Evolutionary conservation across 2,888 invertebrate genomes (phyloP).

Genomic region (Atrina japonica): DNA sequence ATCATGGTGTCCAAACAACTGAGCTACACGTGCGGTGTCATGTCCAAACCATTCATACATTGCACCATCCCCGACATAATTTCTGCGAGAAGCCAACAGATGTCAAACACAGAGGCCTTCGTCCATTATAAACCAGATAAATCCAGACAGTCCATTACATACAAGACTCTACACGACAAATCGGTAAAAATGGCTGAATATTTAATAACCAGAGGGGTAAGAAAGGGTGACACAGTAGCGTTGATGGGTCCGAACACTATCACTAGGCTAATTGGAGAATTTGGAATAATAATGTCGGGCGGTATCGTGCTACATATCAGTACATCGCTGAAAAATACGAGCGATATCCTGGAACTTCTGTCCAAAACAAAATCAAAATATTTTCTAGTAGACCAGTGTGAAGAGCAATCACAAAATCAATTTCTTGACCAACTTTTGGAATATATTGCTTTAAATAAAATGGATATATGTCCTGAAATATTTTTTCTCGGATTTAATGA

Average conservation of each 20-base stretch:
- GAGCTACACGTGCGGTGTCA: too few relatives aligned
- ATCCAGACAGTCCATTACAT: constrained; percentile 12
- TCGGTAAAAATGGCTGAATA: constrained; percentile 10
- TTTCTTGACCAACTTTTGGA: background rate
- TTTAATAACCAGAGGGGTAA: too few relatives aligned
- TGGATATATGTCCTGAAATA: constrained; percentile 1
- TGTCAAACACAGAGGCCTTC: constrained; percentile 10
- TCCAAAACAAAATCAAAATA: constrained; percentile 5
- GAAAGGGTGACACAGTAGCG: constrained; percentile 21
- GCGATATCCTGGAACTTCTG: constrained; percentile 17
- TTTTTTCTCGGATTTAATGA: constrained; percentile 10
- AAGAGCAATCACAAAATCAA: background rate
- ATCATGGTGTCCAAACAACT: too few relatives aligned
- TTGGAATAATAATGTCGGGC: constrained; percentile 25
- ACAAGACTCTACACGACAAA: background rate
- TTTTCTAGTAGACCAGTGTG: constrained; percentile 19
- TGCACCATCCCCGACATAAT: constrained; percentile 3
- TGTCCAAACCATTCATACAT: constrained; percentile 2
- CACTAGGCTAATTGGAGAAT: constrained; percentile 26
- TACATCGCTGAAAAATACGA: constrained; percentile 7
- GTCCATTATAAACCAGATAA: constrained; percentile 11
- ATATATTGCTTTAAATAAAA: constrained; percentile 2
- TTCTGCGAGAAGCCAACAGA: background rate
- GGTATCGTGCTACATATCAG: constrained; percentile 21
- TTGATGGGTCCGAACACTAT: constrained; percentile 32